These are phyloP conservation scores for Heliconius ethilla DNA, from an alignment of 2,888 invertebrate species.

Conservation along the genomic window DNA sequence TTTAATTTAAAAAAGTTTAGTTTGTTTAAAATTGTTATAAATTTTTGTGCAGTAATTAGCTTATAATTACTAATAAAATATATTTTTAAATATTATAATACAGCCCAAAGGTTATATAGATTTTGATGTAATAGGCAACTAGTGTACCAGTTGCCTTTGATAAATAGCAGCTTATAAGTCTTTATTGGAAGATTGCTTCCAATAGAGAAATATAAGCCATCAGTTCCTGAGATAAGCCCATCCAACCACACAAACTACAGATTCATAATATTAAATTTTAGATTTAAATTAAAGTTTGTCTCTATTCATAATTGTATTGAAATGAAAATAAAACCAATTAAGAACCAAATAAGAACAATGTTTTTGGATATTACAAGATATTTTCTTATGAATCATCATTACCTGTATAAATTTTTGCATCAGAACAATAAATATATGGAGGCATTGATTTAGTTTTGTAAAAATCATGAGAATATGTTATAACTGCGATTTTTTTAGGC, in stretches of 20 bases:
- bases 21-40: too few relatives aligned
- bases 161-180: too few relatives aligned
- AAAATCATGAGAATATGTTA: slow-evolving; percentile 60
- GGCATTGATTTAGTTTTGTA: slow-evolving; percentile 11
- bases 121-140: too few relatives aligned
- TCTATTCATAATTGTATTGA: background rate
- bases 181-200: too few relatives aligned
- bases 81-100: too few relatives aligned
- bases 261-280: background rate
- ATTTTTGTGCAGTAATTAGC: too few relatives aligned
- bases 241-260: too few relatives aligned
- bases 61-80: too few relatives aligned
- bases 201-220: too few relatives aligned
- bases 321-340: background rate
- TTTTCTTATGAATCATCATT: slow-evolving; percentile 7
- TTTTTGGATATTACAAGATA: background rate
- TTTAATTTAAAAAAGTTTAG: too few relatives aligned
- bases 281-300: background rate
- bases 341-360: background rate
- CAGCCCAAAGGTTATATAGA: too few relatives aligned
- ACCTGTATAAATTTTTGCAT: slow-evolving; percentile 9
- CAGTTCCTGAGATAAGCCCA: background rate
- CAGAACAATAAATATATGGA: slow-evolving; percentile 13
- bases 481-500: slow-evolving; percentile 67
- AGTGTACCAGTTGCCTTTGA: too few relatives aligned